Conservation (phyloP, 2,888 invertebrate species). For the Rutpela maculata region DNA sequence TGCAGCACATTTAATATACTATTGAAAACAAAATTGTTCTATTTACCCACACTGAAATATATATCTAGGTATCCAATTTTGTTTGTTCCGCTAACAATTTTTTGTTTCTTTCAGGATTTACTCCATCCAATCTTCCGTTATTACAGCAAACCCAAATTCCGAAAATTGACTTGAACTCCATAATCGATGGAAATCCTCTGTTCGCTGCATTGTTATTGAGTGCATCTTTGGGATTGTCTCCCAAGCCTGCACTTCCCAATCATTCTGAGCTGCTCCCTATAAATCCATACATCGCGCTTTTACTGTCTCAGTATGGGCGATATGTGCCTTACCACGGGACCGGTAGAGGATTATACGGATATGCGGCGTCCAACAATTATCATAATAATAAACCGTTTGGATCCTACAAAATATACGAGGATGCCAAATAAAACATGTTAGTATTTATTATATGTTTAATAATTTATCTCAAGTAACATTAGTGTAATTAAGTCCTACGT, state of each 20-base stretch:
- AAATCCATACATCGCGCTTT: conserved; percentile 78
- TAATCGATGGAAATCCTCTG: conserved; percentile 63
- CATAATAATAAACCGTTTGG: conserved; percentile 82
- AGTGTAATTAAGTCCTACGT: no score
- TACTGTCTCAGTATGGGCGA: conserved; percentile 80
- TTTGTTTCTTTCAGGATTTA: conserved; percentile 34
- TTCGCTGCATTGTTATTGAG: conserved; percentile 66
- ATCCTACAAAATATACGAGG: conserved; percentile 76
- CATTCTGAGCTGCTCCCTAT: conserved; percentile 77
- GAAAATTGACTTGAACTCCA: conserved; percentile 32
- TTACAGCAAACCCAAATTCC: conserved; percentile 17
- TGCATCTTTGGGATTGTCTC: conserved; percentile 62
- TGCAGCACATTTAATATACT: no score
- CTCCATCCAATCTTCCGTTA: conserved; percentile 32
- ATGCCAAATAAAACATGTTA: conserved; percentile 58
- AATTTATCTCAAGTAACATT: no score
- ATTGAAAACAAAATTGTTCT: background rate
- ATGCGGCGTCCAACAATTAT: conserved; percentile 80
- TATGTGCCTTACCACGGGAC: conserved; percentile 73
- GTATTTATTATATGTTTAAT: no score
- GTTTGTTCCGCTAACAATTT: background rate
- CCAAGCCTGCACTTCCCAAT: conserved; percentile 73
- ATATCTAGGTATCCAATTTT: background rate
- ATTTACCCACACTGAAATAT: background rate
- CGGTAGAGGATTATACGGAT: conserved; percentile 78